Percentiles rank a stretch among this genome's conserved stretches.
Evolutionary conservation across 2,113 vertebrate genomes (phyloP).

Genomic region (Cranoglanis bouderius): DNA sequence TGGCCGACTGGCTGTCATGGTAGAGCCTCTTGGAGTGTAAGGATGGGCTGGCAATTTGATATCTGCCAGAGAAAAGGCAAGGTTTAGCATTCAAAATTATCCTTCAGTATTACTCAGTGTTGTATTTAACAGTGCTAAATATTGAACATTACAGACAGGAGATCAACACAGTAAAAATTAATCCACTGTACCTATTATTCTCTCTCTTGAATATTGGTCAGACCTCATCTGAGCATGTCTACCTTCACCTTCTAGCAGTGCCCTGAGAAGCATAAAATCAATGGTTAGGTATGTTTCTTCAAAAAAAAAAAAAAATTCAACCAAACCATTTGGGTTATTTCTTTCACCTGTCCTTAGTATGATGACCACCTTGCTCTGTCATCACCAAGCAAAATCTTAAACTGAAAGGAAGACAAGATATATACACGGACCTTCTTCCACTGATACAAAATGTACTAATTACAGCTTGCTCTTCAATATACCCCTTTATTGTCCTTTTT

Average conservation of each 20-base stretch:
- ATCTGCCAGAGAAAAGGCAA: slow-evolving; percentile 70
- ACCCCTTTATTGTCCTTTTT: slow-evolving; percentile 38
- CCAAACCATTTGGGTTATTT: neutral
- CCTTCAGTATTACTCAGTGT: neutral
- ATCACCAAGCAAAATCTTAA: slow-evolving; percentile 61
- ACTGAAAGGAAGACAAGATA: slow-evolving; percentile 50
- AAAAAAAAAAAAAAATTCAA: neutral
- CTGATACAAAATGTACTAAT: slow-evolving; percentile 52
- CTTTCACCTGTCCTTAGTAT: slow-evolving; percentile 61
- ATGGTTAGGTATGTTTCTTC: neutral
- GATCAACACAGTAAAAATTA: neutral
- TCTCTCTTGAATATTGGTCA: slow-evolving; percentile 68
- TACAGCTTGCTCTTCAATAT: slow-evolving; percentile 32
- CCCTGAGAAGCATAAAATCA: slow-evolving; percentile 71
- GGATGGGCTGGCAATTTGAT: slow-evolving; percentile 72
- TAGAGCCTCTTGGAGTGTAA: slow-evolving; percentile 69
- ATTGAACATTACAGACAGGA: neutral
- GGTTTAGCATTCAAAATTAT: neutral
- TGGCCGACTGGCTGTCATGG: slow-evolving; percentile 65
- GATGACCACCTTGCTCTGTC: slow-evolving; percentile 64
- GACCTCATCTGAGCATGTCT: slow-evolving; percentile 73
- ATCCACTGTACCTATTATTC: slow-evolving; percentile 72
- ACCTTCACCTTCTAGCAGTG: slow-evolving; percentile 87
- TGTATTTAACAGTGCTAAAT: neutral
- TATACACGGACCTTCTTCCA: slow-evolving; percentile 46